phyloP scores from a whole-genome alignment of 2,797 vertebrate species.

The Denticeps clupeoides region DNA sequence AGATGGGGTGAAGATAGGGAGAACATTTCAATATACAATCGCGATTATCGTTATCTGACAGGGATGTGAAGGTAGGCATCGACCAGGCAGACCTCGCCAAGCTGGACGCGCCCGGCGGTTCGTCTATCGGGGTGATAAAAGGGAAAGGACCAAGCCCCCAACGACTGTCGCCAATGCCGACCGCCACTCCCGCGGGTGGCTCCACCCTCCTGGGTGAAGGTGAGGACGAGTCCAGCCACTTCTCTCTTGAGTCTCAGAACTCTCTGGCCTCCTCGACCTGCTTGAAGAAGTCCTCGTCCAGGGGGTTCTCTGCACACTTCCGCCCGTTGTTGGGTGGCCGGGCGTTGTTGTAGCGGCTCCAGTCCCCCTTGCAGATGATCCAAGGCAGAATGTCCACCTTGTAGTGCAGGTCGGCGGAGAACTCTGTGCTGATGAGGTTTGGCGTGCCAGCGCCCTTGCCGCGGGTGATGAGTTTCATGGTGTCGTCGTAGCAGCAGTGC shows the following conservation, averaged over 20 bases:
- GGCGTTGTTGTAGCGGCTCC: constrained; percentile 82
- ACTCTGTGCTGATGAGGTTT: constrained; percentile 85
- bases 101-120: too few species aligned
- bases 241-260: constrained; percentile 50
- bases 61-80: too few species aligned
- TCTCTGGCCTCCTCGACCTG: constrained; percentile 86
- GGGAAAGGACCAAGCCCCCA: too few species aligned
- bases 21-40: too few species aligned
- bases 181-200: too few species aligned
- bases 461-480: constrained; percentile 76
- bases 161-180: too few species aligned
- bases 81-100: too few species aligned
- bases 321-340: constrained; percentile 83
- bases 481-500: constrained; percentile 85
- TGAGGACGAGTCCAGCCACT: too few species aligned
- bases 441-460: constrained; percentile 82
- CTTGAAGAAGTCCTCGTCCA: constrained; percentile 75
- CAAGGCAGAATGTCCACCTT: constrained; percentile 87
- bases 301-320: constrained; percentile 69
- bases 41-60: too few species aligned
- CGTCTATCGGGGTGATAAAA: too few species aligned
- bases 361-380: constrained; percentile 93
- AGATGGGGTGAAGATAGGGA: too few species aligned
- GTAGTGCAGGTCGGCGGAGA: constrained; percentile 89
- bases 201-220: too few species aligned